Percentiles rank a stretch among this genome's conserved stretches.
Evolutionary conservation across 2,113 vertebrate species (phyloP).

Genomic region (Pterophyllum scalare): DNA sequence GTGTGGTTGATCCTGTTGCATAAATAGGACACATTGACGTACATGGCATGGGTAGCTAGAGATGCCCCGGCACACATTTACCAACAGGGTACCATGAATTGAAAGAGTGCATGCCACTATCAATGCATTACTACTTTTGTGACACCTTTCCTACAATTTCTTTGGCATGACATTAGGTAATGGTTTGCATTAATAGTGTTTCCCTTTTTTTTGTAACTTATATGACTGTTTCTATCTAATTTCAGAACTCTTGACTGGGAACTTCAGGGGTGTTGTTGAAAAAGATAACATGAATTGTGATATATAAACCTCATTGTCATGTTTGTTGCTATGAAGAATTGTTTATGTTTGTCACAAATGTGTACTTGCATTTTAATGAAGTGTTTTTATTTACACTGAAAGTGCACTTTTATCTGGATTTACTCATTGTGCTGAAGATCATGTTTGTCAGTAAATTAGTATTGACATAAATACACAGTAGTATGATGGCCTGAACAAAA

Average conservation of each 20-base stretch:
- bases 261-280: background rate
- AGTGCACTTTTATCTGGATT: constrained; percentile 81
- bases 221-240: background rate
- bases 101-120: too few species aligned
- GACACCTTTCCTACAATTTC: background rate
- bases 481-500: constrained; percentile 61
- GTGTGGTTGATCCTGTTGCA: constrained; percentile 80
- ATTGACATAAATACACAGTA: constrained; percentile 79
- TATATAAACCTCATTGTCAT: background rate
- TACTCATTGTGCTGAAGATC: constrained; percentile 74
- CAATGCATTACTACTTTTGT: too few species aligned
- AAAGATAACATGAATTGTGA: background rate
- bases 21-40: constrained; percentile 82
- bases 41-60: constrained; percentile 41
- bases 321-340: too few species aligned
- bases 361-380: background rate
- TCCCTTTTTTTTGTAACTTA: too few species aligned
- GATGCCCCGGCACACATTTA: too few species aligned
- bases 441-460: constrained; percentile 72
- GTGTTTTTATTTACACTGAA: constrained; percentile 73
- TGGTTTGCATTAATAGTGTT: background rate
- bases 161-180: background rate
- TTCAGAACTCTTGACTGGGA: background rate
- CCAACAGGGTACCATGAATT: too few species aligned
- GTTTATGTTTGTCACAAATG: background rate